phyloP scores from a whole-genome alignment of 2,888 invertebrate genomes.

The Aromia moschata region DNA sequence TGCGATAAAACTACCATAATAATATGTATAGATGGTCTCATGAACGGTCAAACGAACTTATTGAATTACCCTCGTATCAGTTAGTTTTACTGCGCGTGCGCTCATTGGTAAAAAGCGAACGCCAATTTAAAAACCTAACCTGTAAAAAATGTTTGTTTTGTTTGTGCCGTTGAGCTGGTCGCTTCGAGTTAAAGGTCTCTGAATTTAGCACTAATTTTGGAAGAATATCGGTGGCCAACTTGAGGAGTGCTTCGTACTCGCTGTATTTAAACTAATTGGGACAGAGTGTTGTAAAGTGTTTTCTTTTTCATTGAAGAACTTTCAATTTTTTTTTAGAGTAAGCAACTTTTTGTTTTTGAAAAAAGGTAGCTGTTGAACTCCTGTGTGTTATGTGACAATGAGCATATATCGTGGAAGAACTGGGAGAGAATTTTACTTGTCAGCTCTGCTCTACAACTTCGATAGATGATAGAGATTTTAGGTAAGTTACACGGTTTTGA shows the following conservation, averaged over 20 bases:
- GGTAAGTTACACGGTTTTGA: conserved; percentile 62
- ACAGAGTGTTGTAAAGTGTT: too few species aligned
- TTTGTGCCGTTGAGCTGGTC: conserved; percentile 8
- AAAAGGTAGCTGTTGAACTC: conserved; percentile 13
- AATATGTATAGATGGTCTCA: too few species aligned
- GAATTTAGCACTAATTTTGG: not conserved
- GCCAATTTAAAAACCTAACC: conserved; percentile 28
- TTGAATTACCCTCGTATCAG: too few species aligned
- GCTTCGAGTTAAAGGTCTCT: conserved; percentile 5
- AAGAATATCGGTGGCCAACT: not conserved
- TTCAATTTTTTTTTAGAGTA: too few species aligned
- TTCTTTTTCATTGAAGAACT: too few species aligned
- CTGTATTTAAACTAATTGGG: too few species aligned
- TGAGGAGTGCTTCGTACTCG: not conserved
- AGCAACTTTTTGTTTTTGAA: conserved; percentile 10
- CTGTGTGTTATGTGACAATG: conserved; percentile 52
- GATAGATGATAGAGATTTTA: conserved; percentile 70
- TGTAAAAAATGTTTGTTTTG: conserved; percentile 28
- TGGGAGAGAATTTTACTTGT: conserved; percentile 53
- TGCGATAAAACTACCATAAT: too few species aligned
- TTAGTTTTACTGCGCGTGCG: too few species aligned
- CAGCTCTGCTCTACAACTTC: conserved; percentile 69
- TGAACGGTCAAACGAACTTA: too few species aligned
- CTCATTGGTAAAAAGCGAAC: not conserved
- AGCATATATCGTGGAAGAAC: conserved; percentile 52